These are phyloP conservation scores for Mythimna loreyi DNA, from an alignment of 2,888 invertebrate species.

Conservation along the genomic window DNA sequence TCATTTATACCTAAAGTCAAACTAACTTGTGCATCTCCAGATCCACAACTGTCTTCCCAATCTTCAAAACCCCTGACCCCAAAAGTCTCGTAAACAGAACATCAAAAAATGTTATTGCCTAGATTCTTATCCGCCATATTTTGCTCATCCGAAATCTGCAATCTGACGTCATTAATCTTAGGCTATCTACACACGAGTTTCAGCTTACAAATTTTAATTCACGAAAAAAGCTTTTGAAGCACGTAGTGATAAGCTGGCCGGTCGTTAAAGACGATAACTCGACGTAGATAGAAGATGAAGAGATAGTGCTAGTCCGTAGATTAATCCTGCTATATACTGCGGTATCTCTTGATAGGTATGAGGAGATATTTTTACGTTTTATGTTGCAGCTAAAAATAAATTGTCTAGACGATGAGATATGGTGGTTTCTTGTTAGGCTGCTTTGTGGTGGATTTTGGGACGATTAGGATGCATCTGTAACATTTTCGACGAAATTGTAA, in stretches of 20 bases:
- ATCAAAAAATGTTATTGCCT: conserved; percentile 46
- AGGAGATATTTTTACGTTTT: conserved; percentile 48
- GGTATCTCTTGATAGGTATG: conserved; percentile 49
- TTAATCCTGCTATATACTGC: conserved; percentile 52
- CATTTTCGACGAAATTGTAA: neutral
- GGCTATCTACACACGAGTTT: conserved; percentile 60
- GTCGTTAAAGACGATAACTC: conserved; percentile 67
- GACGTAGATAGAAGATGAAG: conserved; percentile 62
- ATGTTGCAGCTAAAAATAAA: conserved; percentile 45
- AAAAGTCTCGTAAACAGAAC: conserved; percentile 30
- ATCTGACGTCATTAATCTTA: conserved; percentile 65
- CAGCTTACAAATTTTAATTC: conserved; percentile 58
- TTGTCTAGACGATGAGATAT: conserved; percentile 51
- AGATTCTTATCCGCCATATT: conserved; percentile 52
- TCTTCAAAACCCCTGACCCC: conserved; percentile 21
- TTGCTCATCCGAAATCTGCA: conserved; percentile 59
- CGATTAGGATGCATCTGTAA: neutral
- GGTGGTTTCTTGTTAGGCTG: conserved; percentile 26
- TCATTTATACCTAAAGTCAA: neutral
- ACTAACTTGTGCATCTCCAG: neutral
- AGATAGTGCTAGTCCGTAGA: conserved; percentile 61
- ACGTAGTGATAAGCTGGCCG: conserved; percentile 67
- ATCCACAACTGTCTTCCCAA: neutral
- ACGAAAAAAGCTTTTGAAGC: conserved; percentile 65
- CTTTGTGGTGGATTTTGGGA: conserved; percentile 3